Evolutionary conservation across 2,113 vertebrate genomes (phyloP), one percentile per base, ranked within the genome.

Genomic region (Anseranas semipalmata): DNA sequence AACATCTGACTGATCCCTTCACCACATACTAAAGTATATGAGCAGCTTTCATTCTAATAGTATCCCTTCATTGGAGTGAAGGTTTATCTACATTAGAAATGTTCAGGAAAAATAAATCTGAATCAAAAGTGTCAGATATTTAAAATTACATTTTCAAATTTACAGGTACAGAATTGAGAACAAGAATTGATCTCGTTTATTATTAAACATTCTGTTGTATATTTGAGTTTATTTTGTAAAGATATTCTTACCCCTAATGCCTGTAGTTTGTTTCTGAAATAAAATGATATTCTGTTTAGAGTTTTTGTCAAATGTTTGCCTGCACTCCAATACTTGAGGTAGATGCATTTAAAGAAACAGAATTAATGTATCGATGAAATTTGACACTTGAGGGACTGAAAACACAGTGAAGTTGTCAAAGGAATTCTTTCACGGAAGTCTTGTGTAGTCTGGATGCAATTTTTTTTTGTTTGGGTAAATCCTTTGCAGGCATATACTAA

Each of bases 1-100:
- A 95, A 95, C 79, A 66, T 95, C 82, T 76, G 89, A 66, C 65
- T 81, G 50, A 92, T 90, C n/a, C 20, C 37, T 89, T 90, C 39
- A 33, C 55, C 21, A 15, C 24, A 25, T 15, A 52, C 25, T 80
- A 4, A 60, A 86, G 24, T 15, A 11, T 32, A 7, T 52, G 70
- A 87, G 48, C 62, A 77, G 67, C 55, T 74, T 94, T 76, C 72
- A 89, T 33, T 68, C n/a, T 39, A 30, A 72, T 30, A 66, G 24
- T 48, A 27, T 67, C 22, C 5, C 12, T 68, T 79, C 82, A 52
- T 48, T 63, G 52, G 70, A 56, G 13, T 28, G 70, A 56, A 89
- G 30, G 72, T 22, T 94, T 72, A 56, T 37, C 68, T 22, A 11
- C 27, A 4, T 65, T 46, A 62, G n/a, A 84, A 62, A n/a, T 80